Evolutionary conservation across 2,888 invertebrate genomes (phyloP).

Genomic region (Pachydiplax longipennis): DNA sequence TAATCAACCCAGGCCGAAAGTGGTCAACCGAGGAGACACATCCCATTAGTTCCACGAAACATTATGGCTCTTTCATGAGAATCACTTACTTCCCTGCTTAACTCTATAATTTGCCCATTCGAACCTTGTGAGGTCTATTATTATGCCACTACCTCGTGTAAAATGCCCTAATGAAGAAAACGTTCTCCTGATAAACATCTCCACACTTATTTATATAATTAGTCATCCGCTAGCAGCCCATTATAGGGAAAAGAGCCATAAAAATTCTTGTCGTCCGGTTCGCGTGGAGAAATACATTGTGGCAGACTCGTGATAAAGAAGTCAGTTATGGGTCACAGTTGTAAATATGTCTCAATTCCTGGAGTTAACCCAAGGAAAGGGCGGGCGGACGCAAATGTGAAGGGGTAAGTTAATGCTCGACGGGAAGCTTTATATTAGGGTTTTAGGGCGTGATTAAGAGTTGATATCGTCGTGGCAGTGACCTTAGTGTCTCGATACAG

Average conservation of each 20-base stretch:
- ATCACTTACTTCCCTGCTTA: too few species aligned
- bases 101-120: too few species aligned
- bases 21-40: too few species aligned
- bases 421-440: neutral
- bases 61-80: too few species aligned
- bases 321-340: neutral
- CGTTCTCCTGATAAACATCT: neutral
- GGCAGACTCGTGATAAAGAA: neutral
- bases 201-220: neutral
- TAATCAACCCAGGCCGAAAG: too few species aligned
- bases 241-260: neutral
- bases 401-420: neutral
- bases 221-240: neutral
- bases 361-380: neutral
- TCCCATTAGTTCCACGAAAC: too few species aligned
- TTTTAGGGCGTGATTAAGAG: neutral
- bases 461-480: neutral
- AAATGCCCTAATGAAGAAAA: neutral
- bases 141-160: too few species aligned
- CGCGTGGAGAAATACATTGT: neutral
- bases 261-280: neutral
- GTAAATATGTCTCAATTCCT: neutral
- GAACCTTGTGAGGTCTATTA: too few species aligned
- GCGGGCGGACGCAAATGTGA: neutral
- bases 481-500: neutral